Base-by-base conservation (phyloP, 2,113 vertebrate genomes). In the Zonotrichia leucophrys region DNA sequence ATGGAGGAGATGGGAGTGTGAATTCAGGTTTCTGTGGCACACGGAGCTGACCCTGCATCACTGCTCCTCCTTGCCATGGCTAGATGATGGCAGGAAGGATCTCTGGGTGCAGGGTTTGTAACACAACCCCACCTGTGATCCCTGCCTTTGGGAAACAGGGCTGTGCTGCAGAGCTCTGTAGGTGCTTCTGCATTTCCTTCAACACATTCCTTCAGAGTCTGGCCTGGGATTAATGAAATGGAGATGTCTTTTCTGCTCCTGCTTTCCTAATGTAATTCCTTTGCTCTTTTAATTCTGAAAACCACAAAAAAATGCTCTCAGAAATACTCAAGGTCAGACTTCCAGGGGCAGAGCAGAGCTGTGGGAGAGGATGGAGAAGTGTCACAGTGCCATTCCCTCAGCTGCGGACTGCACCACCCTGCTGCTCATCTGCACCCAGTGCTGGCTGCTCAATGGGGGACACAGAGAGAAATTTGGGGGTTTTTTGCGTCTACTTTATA, bases 1-100 rank as follows among this genome's bases (percentile, higher is more conserved):
- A 94, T 24, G 21, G 50, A 92, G 90, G 58, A 96, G 96, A 95
- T 82, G 88, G 90, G 85, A 75, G 82, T 76, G 85, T 96, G 87
- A 93, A 96, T 94, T 97, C 87, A 94, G 82, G 84, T 94, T 98
- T 97, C 94, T 94, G 91, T 58, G 42, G 70, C 79, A 35, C 39
- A n/a, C 75, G 58, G 89, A 47, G 74, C 72, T 83, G 68, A 91
- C 74, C 80, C 69, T 81, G 76, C 80, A 49, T 27, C 16, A 7
- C 14, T 4, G 55, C 35, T 42, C 68, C 75, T 91, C 85, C 88
- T 75, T 80, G 52, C n/a, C 41, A 33, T 8, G 60, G 55, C 83
- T 37, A 62, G 91, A 78, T 24, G 77, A 52, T 83, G 89, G 59
- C 85, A 92, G 94, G 95, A 52, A 79, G 58, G 35, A 78, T 46